Base-by-base conservation (phyloP, 2,888 invertebrate species). In the Dexiosoma caninum region DNA sequence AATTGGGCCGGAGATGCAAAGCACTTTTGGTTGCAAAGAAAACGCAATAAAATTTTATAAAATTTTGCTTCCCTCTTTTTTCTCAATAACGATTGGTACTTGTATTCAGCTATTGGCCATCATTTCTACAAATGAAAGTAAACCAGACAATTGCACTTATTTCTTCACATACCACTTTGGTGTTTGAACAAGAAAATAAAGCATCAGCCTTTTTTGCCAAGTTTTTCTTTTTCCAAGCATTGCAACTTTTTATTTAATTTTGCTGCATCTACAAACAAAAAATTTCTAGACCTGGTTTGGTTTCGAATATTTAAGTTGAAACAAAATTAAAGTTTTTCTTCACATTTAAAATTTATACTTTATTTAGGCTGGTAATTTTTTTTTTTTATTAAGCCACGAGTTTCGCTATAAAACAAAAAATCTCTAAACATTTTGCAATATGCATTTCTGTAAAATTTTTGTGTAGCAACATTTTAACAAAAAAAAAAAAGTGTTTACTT, bases 111-210 rank as follows among this genome's bases (percentile, higher is more conserved):
- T 67, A 42, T 69, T 71, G 46, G 74, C 62, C 67, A 78, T 67
- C 78, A 74, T 78, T 74, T 78, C 55, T 27, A 53, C 67, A 66
- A 74, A 74, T 69, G 78, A 79, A 79, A 79, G 78, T 79, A 59
- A 64, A 64, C 69, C 79, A 74, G 79, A 69, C 74, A 69, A 75
- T 74, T 74, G 79, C 55, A 64, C 69, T 74, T 74, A 74, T 79
- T 79, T 79, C 74, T 69, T 79, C 79, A 79, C 79, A 74, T 70
- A 69, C 74, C 69, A 64, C 55, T n/a, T 49, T 53, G 53, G 19
- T 46, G 77, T n/a, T 76, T 30, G n/a, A 69, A 37, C 69, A 53
- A 69, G 69, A 69, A 53, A 60, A n/a, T n/a, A 53, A 69, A 57
- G 44, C 44, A n/a, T n/a, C n/a, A 64, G 44, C 44, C 35, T 35